Percentiles rank a stretch among this genome's conserved stretches.
Evolutionary conservation across 2,888 invertebrate species (phyloP).

Genomic region (Pristionchus mayeri): DNA sequence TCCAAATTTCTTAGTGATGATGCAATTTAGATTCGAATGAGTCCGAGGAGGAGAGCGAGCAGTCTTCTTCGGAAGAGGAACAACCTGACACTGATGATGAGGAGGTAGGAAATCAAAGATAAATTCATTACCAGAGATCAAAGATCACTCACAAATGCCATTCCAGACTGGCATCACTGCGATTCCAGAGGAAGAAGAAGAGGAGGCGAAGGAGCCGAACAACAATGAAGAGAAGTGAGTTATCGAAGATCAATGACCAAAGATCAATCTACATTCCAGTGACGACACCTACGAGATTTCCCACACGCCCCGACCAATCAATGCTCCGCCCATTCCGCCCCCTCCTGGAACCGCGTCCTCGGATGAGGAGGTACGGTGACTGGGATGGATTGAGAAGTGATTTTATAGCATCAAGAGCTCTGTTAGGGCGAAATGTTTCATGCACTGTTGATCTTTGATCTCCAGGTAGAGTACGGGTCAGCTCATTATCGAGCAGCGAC

Average conservation of each 20-base stretch:
- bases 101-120: not conserved
- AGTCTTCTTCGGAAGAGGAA: conserved; percentile 29
- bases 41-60: not conserved
- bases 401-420: no score
- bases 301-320: conserved; percentile 33
- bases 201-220: conserved; percentile 42
- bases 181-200: conserved; percentile 44
- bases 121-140: not conserved
- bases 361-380: conserved; percentile 19
- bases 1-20: not conserved
- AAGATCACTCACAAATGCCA: not conserved
- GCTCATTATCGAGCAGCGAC: conserved; percentile 52
- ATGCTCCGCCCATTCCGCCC: not conserved
- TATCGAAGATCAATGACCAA: conserved; percentile 8
- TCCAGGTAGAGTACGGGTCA: not conserved
- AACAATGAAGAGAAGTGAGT: conserved; percentile 9
- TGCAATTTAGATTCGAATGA: not conserved
- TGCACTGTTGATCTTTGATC: not conserved
- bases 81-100: conserved; percentile 41
- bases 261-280: not conserved
- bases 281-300: conserved; percentile 45
- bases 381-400: not conserved
- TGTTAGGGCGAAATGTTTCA: no score
- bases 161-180: not conserved
- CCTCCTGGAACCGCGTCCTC: not conserved